Conservation (phyloP, 2,888 invertebrate species). For the Omphaloscelis lunosa region DNA sequence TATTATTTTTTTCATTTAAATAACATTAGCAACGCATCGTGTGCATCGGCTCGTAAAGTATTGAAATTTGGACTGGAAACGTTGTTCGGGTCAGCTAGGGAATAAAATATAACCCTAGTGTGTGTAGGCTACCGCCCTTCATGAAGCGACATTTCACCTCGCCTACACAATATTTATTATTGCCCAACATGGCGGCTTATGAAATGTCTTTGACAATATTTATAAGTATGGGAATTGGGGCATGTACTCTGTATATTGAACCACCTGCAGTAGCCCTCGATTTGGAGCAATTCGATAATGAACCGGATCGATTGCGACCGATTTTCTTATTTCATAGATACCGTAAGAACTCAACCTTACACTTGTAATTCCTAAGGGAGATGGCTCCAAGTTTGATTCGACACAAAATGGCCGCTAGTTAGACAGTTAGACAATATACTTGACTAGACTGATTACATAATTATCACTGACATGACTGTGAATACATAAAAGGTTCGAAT, state of each 20-base stretch:
- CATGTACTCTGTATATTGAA: conserved; percentile 38
- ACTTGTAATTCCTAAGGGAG: neutral
- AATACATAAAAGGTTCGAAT: neutral
- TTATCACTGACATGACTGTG: neutral
- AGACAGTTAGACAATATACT: neutral
- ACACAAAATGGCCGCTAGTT: neutral
- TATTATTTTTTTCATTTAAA: too few relatives aligned
- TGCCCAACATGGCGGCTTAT: neutral
- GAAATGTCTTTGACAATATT: conserved; percentile 20
- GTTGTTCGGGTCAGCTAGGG: too few relatives aligned
- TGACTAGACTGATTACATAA: neutral
- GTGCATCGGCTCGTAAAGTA: too few relatives aligned
- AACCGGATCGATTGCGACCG: conserved; percentile 10
- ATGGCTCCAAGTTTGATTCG: neutral
- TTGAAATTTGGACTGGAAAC: too few relatives aligned
- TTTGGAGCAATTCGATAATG: conserved; percentile 15
- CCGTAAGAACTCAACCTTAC: neutral
- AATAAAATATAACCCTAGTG: too few relatives aligned
- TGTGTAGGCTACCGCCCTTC: neutral
- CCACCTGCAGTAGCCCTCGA: conserved; percentile 15
- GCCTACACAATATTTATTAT: neutral
- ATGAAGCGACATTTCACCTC: neutral
- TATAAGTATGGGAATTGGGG: conserved; percentile 30
- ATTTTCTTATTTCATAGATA: neutral
- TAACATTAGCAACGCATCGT: too few relatives aligned